phyloP scores from a whole-genome alignment of 2,797 vertebrate genomes.

The Xenops minutus region DNA sequence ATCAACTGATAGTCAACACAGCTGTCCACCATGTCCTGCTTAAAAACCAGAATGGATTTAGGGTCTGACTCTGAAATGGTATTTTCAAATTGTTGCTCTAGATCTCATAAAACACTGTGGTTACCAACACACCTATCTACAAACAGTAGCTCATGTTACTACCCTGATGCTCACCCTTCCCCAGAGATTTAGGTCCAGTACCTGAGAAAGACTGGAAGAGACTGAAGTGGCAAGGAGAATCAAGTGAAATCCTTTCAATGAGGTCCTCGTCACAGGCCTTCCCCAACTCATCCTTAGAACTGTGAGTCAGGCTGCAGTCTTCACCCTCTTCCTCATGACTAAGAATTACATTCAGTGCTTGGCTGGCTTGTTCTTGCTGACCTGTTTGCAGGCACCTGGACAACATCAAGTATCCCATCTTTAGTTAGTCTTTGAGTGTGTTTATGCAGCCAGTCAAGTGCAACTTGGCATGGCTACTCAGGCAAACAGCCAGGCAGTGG shows the following conservation, averaged over 20 bases:
- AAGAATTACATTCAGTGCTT: constrained; percentile 70
- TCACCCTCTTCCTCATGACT: constrained; percentile 64
- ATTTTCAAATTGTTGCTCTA: neutral
- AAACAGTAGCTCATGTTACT: rapidly evolving
- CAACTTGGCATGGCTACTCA: neutral
- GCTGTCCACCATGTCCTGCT: neutral
- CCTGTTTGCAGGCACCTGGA: constrained; percentile 75
- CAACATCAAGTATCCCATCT: neutral
- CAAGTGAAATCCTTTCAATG: constrained; percentile 55
- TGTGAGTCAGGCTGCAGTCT: constrained; percentile 7
- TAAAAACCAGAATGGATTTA: neutral
- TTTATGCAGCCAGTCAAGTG: neutral
- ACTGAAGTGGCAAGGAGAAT: constrained; percentile 69
- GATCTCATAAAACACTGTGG: neutral
- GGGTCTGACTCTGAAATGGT: neutral
- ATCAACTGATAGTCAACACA: neutral
- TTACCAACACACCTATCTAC: neutral
- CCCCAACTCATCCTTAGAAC: constrained; percentile 31
- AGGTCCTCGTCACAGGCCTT: constrained; percentile 8
- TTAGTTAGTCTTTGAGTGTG: neutral
- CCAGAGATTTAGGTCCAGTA: neutral
- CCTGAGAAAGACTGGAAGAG: constrained; percentile 41
- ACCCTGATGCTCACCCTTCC: neutral
- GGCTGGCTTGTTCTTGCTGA: constrained; percentile 70
- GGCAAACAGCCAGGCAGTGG: neutral